A percentile compares a stretch with the other conserved stretches of the same genome.
phyloP scores from a whole-genome alignment of 2,888 invertebrate genomes.

The Agrotis ipsilon region DNA sequence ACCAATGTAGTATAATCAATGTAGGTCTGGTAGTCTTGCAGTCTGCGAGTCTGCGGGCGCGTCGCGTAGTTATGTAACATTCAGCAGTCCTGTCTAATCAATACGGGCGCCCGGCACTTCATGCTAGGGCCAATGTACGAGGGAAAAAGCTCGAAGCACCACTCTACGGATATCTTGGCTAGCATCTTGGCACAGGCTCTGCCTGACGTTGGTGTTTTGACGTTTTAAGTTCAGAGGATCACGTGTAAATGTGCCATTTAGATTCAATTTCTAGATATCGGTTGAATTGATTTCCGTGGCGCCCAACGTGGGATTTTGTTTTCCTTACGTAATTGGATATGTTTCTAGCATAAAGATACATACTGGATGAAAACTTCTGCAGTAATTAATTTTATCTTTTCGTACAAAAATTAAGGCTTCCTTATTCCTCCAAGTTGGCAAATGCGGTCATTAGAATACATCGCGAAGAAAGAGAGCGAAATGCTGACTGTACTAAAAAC shows the following conservation, averaged over 20 bases:
- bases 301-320: conserved; percentile 18
- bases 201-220: conserved; percentile 67
- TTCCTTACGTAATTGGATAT: conserved; percentile 23
- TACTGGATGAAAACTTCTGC: neutral
- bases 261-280: conserved; percentile 44
- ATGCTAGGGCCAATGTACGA: conserved; percentile 85
- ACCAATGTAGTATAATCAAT: conserved; percentile 70
- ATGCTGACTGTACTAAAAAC: conserved; percentile 27
- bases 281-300: conserved; percentile 36
- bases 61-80: conserved; percentile 84
- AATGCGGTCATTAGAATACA: conserved; percentile 35
- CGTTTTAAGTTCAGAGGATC: conserved; percentile 63
- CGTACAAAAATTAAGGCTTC: conserved; percentile 14
- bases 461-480: conserved; percentile 16
- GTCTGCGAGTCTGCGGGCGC: conserved; percentile 79
- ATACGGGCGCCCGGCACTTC: conserved; percentile 84
- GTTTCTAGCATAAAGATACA: conserved; percentile 9
- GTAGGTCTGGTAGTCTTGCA: conserved; percentile 71
- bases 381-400: conserved; percentile 22
- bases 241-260: conserved; percentile 54
- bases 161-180: conserved; percentile 75
- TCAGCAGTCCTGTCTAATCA: conserved; percentile 87
- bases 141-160: conserved; percentile 75
- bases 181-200: conserved; percentile 75
- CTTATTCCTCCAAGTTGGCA: conserved; percentile 17